Base-by-base conservation (phyloP, 2,113 vertebrate species). In the Sula dactylatra region DNA sequence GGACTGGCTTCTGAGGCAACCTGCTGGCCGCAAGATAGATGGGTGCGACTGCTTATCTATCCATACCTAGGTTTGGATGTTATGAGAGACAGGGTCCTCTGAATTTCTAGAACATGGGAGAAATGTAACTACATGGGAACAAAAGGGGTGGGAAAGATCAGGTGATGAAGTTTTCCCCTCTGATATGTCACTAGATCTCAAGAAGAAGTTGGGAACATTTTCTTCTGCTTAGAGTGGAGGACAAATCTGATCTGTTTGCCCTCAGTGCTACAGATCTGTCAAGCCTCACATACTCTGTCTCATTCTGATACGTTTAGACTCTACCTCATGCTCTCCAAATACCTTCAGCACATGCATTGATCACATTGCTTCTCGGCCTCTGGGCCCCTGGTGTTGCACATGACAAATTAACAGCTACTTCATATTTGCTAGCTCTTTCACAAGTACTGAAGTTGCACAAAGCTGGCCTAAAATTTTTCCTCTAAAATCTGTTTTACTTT, bases 1-100 rank as follows among this genome's bases (percentile, higher is more conserved):
- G 1, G 16, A 55, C n/a, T 1, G 2, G 8, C 34, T 62, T 34
- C 32, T 25, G 25, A 76, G 21, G 22, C 45, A 76, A 32, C 11
- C 24, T 49, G 55, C 19, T 73, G 42, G 31, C 1, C 5, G 49
- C 0, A 0, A 67, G 40, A n/a, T 7, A 9, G 11, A 34, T 1
- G 0, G 16, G 8, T 7, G 4, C 16, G 42, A 29, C 32, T 65
- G 38, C 16, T 70, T 44, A 11, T 31, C 26, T 32, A 36, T 9
- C 32, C 15, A 12, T 36, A 40, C 49, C 15, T 40, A 18, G 4
- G 7, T 38, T 52, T n/a, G 52, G 73, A 44, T 55, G 12, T 36
- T 40, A 21, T 6, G 19, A 64, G 32, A 61, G 9, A 27, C 0
- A 0, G 6, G 7, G 4, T 64, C 19, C 19, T 52, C 15, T 64